Evolutionary conservation across 2,797 vertebrate species (phyloP), one percentile per base, ranked within the genome.

Genomic region (Kryptolebias ocellatus): DNA sequence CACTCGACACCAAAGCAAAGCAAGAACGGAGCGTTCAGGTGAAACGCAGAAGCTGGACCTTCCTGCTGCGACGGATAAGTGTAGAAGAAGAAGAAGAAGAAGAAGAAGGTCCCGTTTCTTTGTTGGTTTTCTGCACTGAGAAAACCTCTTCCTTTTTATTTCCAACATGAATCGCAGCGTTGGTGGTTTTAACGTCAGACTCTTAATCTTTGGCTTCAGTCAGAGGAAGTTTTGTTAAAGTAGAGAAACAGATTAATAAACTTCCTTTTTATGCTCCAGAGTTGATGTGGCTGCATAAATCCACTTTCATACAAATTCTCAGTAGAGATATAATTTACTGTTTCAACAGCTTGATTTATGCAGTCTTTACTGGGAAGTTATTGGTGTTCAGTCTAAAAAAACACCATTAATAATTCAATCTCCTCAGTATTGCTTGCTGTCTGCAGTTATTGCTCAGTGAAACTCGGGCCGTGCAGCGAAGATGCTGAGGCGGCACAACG

Each of bases 351-450:
- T 73, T 86, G 81, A 89, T 86, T 83, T 74, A 86, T 87, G 54
- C 73, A 54, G 9, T 71, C 59, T 47, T 72, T 58, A 67, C 77
- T 56, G 28, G 20, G 59, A 78, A 76, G 78, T 68, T 87, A 74
- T 68, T 73, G 74, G 79, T 76, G 74, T 67, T 81, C 74, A 79
- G 82, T 78, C 70, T 74, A 86, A 80, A 71, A 65, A 81, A 76
- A 66, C 72, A 71, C 47, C 44, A 77, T 85, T 83, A 88, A 87
- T 87, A 84, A 87, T 88, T 86, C 16, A 87, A 77, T 80, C 64
- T 61, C 47, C 65, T 52, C 58, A n/a, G 72, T 76, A 64, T 85
- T 85, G 69, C 67, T 64, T 50, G 64, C 77, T 17, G 69, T 77
- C 74, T 63, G 68, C 76, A 45, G 64, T 58, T 73, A 5, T 54